Evolutionary conservation across 2,888 invertebrate genomes (phyloP), one percentile per base, ranked within the genome.

Genomic region (Autographa pulchrina): DNA sequence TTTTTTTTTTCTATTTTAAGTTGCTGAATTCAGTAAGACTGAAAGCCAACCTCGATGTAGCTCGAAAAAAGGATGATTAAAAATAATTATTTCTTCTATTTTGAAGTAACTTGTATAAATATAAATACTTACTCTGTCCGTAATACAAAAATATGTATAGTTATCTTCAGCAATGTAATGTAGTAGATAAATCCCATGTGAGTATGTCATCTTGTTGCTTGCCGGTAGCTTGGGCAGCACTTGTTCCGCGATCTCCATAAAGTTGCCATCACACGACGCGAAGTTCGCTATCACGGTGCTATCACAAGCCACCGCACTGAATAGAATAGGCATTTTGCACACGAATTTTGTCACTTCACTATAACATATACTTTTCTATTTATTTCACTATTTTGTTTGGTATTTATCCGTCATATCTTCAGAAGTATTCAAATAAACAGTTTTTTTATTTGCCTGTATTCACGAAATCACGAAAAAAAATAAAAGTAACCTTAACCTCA

Each of bases 211-310:
- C 92, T 98, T 99, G 94, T 98, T 97, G 72, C 97, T 96, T 0
- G 96, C 93, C 7, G 98, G 96, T 84, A 99, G 98, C 93, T 98
- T 98, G 0, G 97, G 94, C 67, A 99, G 95, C 72, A 99, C 98
- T 90, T 98, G 97, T 88, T 98, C 98, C 0, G 98, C 97, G 6
- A 99, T 98, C 94, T 99, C 99, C 4, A 97, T 97, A 92, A 99
- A 99, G 92, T 99, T 99, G 0, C 99, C 99, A 80, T 98, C 97
- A 90, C 99, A 99, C 20, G 98, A 97, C 0, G 99, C 99, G 96
- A 98, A 98, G 90, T 98, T 98, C 0, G 98, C 97, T 54, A 99
- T 93, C 43, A 99, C 96, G 0, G 97, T 97, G 60, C 96, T 97
- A 63, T 98, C 97, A 80, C 98, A 96, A 7, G 98, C 97, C 75